These are phyloP conservation scores for Apodemus speciosus DNA, from an alignment of 2,113 vertebrate species.

Conservation along the genomic window DNA sequence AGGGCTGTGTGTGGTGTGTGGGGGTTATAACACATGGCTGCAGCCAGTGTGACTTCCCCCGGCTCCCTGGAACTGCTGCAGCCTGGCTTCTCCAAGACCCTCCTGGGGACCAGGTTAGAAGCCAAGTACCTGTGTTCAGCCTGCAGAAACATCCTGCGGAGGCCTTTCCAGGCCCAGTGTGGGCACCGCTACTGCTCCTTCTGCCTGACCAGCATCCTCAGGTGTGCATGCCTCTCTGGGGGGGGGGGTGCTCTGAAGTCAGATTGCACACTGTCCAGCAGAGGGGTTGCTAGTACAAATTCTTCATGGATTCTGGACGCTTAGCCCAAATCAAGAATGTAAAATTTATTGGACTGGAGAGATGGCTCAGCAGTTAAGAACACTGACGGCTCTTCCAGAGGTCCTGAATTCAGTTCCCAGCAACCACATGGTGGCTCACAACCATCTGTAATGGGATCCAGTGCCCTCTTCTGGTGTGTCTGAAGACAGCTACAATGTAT, in stretches of 20 bases:
- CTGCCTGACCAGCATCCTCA: conserved; percentile 92
- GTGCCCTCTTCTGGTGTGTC: no score
- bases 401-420: no score
- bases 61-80: conserved; percentile 92
- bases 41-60: conserved; percentile 91
- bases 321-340: background rate
- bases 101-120: conserved; percentile 92
- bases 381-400: no score
- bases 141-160: conserved; percentile 91
- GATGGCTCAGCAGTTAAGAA: no score
- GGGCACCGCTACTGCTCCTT: conserved; percentile 95
- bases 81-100: conserved; percentile 91
- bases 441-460: no score
- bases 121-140: conserved; percentile 95
- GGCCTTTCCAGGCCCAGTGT: conserved; percentile 94
- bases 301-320: background rate
- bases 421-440: no score
- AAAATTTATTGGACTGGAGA: background rate
- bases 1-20: conserved; percentile 72
- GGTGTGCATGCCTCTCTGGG: conserved; percentile 81
- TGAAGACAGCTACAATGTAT: no score
- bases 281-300: background rate
- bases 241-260: no score
- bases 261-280: rapidly evolving
- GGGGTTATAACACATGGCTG: conserved; percentile 83